These are phyloP conservation scores for mouse (Mus musculus) DNA, from an alignment of 2,113 vertebrate species.

Conservation along the genomic window GRCm39 chr2:165956501-165957000, in stretches of 20 bases:
- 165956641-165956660: neutral
- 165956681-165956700: too few species aligned
- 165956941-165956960: neutral
- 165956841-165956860: neutral
- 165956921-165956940: neutral
- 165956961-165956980: neutral
- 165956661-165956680: neutral
- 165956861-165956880: neutral
- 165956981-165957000: neutral
- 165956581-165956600: neutral
- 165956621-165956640: conserved; percentile 31
- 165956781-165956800: neutral
- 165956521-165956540: neutral
- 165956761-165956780: neutral
- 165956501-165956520: neutral
- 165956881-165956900: neutral
- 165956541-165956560: neutral
- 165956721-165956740: neutral
- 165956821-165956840: neutral
- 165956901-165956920: neutral
- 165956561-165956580: neutral
- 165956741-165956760: neutral
- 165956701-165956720: neutral
- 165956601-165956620: neutral
- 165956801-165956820: neutral